phyloP scores from a whole-genome alignment of 1,140 invertebrate species.

The Cylas formicarius region DNA sequence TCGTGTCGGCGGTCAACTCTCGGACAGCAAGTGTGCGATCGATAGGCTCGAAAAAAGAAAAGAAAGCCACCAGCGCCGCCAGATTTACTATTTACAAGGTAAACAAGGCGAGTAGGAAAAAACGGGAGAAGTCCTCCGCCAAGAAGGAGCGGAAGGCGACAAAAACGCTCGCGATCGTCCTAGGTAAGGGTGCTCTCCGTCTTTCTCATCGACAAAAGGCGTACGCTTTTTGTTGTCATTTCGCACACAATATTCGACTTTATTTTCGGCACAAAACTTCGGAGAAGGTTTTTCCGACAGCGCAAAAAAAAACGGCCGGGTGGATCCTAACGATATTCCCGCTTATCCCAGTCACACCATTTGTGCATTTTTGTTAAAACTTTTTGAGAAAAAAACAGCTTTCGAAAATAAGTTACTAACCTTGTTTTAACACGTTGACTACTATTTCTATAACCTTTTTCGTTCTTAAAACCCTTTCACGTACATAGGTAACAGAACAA shows the following conservation, averaged over 20 bases:
- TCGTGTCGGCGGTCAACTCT: conserved; percentile 46
- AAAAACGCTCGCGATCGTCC: conserved; percentile 96
- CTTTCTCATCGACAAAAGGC: neutral
- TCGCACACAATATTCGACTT: too few relatives aligned
- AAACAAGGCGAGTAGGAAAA: conserved; percentile 90
- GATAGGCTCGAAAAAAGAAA: conserved; percentile 58
- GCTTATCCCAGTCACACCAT: neutral
- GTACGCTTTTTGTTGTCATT: neutral
- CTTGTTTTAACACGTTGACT: too few relatives aligned
- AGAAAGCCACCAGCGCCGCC: conserved; percentile 58
- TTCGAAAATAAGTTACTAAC: too few relatives aligned
- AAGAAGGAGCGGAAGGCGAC: conserved; percentile 98
- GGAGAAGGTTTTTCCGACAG: too few relatives aligned
- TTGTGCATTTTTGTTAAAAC: neutral
- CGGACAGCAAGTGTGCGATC: conserved; percentile 36
- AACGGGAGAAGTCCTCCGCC: conserved; percentile 88
- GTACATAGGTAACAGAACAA: too few relatives aligned
- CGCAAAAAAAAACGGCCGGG: neutral
- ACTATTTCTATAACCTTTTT: too few relatives aligned
- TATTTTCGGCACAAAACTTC: too few relatives aligned
- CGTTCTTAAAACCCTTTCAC: too few relatives aligned
- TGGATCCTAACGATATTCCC: neutral
- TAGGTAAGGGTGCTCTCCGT: conserved; percentile 63
- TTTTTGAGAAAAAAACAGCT: too few relatives aligned
- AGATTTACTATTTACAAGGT: conserved; percentile 88